Conservation (phyloP, 2,888 invertebrate species). For the Strigamia maritima region DNA sequence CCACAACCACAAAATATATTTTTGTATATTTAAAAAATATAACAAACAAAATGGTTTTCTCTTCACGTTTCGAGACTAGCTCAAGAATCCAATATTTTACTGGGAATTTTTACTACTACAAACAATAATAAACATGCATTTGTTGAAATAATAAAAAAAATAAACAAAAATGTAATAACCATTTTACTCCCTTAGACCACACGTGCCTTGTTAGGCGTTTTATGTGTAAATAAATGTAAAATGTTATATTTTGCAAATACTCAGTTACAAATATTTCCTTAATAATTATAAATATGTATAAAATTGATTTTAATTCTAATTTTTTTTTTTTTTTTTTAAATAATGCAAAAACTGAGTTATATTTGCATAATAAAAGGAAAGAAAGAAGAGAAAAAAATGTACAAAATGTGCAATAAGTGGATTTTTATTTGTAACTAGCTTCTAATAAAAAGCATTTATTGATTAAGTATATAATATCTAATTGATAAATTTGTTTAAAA, state of each 20-base stretch:
- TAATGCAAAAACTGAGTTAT: background rate
- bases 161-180: background rate
- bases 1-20: background rate
- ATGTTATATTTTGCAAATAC: background rate
- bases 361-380: background rate
- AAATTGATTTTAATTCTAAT: too few relatives aligned
- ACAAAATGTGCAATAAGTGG: slow-evolving; percentile 21
- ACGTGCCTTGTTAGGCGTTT: slow-evolving; percentile 15
- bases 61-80: slow-evolving; percentile 1
- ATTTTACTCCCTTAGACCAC: slow-evolving; percentile 15
- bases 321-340: too few relatives aligned
- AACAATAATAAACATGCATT: background rate
- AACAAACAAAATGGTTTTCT: background rate
- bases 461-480: too few relatives aligned
- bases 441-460: slow-evolving; percentile 26
- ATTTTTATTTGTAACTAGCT: slow-evolving; percentile 16
- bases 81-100: background rate
- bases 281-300: too few relatives aligned
- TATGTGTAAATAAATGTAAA: slow-evolving; percentile 14
- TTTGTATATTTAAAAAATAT: background rate
- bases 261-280: too few relatives aligned
- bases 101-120: background rate
- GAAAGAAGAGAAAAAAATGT: too few relatives aligned
- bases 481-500: background rate
- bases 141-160: slow-evolving; percentile 2